Evolutionary conservation across 2,888 invertebrate genomes (phyloP).

Genomic region (Trimorus sp.): DNA sequence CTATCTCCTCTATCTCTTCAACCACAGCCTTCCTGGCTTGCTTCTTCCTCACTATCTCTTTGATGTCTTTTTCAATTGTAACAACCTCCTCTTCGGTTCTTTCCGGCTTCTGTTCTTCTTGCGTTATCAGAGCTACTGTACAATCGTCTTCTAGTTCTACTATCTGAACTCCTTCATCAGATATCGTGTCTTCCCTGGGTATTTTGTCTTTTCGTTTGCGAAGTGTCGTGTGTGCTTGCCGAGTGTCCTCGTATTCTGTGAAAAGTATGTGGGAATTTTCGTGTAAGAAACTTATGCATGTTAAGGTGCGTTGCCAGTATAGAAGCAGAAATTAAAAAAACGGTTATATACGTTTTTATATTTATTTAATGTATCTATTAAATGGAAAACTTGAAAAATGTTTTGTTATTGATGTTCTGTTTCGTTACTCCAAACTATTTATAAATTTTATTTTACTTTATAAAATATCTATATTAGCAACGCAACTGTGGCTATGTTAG

Average conservation of each 20-base stretch:
- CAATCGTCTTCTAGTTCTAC: constrained; percentile 72
- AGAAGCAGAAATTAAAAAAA: constrained; percentile 3
- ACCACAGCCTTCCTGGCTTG: constrained; percentile 63
- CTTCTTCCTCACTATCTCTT: constrained; percentile 72
- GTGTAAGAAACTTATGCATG: constrained; percentile 74
- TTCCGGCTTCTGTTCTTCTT: constrained; percentile 73
- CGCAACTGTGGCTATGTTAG: not conserved
- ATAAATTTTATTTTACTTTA: too few relatives aligned
- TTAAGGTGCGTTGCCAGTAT: constrained; percentile 27
- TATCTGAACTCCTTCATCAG: constrained; percentile 78
- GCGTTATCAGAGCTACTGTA: constrained; percentile 4
- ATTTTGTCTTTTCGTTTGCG: constrained; percentile 79
- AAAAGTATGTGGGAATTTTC: constrained; percentile 80
- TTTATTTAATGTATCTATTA: too few relatives aligned
- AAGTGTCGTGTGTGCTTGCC: constrained; percentile 80
- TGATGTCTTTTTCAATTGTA: constrained; percentile 73
- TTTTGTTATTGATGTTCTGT: too few relatives aligned
- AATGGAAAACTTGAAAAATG: too few relatives aligned
- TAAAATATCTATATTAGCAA: not conserved
- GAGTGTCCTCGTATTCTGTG: constrained; percentile 82
- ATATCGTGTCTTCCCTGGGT: constrained; percentile 76
- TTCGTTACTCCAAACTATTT: too few relatives aligned
- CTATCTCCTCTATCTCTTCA: constrained; percentile 70
- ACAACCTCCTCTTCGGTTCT: constrained; percentile 77
- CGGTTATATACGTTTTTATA: too few relatives aligned